Conservation (phyloP, 2,888 invertebrate species). For the Tipula helvola region DNA sequence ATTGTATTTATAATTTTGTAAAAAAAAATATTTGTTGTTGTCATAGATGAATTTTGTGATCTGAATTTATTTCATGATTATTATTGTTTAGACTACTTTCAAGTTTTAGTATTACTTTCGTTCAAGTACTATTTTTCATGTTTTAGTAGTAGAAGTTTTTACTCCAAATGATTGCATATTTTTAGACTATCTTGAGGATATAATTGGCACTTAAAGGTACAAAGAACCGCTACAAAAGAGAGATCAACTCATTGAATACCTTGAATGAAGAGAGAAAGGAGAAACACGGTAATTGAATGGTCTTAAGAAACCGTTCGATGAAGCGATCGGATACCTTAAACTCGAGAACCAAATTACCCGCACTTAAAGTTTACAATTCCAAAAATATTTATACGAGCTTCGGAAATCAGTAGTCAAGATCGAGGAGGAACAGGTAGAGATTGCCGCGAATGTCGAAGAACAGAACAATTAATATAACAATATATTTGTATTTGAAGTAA, state of each 20-base stretch:
- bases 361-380: conserved; percentile 56
- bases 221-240: conserved; percentile 72
- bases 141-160: conserved; percentile 67
- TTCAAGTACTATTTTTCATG: too few relatives aligned
- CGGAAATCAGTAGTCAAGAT: conserved; percentile 46
- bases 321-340: conserved; percentile 63
- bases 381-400: conserved; percentile 52
- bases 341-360: conserved; percentile 62
- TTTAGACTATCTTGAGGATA: conserved; percentile 96
- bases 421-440: conserved; percentile 44
- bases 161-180: conserved; percentile 85
- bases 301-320: conserved; percentile 63
- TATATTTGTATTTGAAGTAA: too few relatives aligned
- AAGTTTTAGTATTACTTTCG: too few relatives aligned
- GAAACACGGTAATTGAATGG: conserved; percentile 69
- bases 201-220: conserved; percentile 80
- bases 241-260: conserved; percentile 54
- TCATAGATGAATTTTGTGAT: background rate
- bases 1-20: background rate
- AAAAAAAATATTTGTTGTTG: background rate
- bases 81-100: too few relatives aligned
- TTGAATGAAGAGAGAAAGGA: conserved; percentile 65
- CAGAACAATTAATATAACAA: conserved; percentile 26
- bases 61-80: too few relatives aligned
- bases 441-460: conserved; percentile 42